A percentile compares a stretch with the other conserved stretches of the same genome.
Conservation (phyloP, 2,888 invertebrate genomes). For the Melipona beecheii region DNA sequence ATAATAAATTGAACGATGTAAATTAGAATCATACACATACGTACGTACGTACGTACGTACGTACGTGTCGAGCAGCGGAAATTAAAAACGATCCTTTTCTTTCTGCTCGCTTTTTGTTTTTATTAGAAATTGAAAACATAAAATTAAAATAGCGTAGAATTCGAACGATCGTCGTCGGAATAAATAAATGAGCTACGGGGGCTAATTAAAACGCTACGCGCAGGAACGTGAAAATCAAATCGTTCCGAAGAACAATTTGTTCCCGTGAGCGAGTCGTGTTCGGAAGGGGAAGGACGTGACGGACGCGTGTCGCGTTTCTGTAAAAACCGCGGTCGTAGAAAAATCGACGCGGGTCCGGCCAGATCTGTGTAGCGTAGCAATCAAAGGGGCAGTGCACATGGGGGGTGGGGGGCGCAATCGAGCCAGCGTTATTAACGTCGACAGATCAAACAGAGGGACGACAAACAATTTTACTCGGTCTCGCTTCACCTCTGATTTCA, state of each 20-base stretch:
- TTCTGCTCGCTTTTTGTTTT: too few relatives aligned
- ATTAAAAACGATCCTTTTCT: too few relatives aligned
- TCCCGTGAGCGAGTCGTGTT: neutral
- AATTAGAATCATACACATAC: too few relatives aligned
- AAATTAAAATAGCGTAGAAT: neutral
- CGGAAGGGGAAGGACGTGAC: neutral
- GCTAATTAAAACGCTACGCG: neutral
- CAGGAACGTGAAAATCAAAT: neutral
- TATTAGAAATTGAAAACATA: too few relatives aligned
- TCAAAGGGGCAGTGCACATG: constrained; percentile 2
- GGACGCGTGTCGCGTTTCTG: neutral
- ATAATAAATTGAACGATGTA: too few relatives aligned
- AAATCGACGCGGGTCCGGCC: neutral
- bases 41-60: too few relatives aligned
- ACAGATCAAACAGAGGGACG: constrained; percentile 31
- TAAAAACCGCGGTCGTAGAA: neutral
- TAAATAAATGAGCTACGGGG: neutral
- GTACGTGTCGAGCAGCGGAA: too few relatives aligned
- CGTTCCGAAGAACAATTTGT: neutral
- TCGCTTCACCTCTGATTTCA: constrained; percentile 26
- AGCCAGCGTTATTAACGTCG: constrained; percentile 43
- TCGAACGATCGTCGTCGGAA: neutral
- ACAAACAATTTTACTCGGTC: constrained; percentile 40
- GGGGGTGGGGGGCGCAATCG: neutral
- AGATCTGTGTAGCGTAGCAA: neutral